Percentiles rank a stretch among this genome's conserved stretches.
Evolutionary conservation across 2,888 invertebrate species (phyloP).

Genomic region (Ypsolopha sequella): DNA sequence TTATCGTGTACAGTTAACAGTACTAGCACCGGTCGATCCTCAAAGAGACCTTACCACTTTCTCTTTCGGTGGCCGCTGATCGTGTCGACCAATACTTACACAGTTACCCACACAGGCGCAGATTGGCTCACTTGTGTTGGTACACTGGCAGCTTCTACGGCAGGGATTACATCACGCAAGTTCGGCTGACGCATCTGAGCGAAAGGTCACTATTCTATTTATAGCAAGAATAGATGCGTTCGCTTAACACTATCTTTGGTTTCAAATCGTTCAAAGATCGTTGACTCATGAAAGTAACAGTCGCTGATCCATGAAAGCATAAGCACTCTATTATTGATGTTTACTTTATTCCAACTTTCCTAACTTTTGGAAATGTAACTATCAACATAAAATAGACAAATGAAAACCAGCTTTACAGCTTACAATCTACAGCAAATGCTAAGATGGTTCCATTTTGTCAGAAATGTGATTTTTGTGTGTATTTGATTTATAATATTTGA

Average conservation of each 20-base stretch:
- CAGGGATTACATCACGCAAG: conserved; percentile 45
- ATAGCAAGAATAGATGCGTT: conserved; percentile 32
- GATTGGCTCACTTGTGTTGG: conserved; percentile 9
- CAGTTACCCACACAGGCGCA: conserved; percentile 24
- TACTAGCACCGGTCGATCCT: conserved; percentile 30
- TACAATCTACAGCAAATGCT: no score
- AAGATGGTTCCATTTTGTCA: no score
- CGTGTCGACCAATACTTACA: conserved; percentile 20
- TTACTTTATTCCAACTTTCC: neutral
- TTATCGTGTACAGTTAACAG: no score
- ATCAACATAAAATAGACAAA: neutral
- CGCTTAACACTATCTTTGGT: conserved; percentile 36
- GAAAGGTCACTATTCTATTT: conserved; percentile 62
- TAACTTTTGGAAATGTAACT: neutral
- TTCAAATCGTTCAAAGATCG: conserved; percentile 22
- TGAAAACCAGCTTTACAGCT: no score
- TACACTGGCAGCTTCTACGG: neutral
- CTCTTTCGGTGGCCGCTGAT: conserved; percentile 50
- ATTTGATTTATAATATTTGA: no score
- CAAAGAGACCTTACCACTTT: conserved; percentile 53
- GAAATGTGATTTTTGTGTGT: no score
- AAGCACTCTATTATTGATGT: neutral
- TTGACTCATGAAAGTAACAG: conserved; percentile 17
- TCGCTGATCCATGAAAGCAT: neutral
- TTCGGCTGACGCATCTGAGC: conserved; percentile 54